These are phyloP conservation scores for Sapajus apella DNA, from an alignment of 2,113 vertebrate genomes.

Conservation along the genomic window DNA sequence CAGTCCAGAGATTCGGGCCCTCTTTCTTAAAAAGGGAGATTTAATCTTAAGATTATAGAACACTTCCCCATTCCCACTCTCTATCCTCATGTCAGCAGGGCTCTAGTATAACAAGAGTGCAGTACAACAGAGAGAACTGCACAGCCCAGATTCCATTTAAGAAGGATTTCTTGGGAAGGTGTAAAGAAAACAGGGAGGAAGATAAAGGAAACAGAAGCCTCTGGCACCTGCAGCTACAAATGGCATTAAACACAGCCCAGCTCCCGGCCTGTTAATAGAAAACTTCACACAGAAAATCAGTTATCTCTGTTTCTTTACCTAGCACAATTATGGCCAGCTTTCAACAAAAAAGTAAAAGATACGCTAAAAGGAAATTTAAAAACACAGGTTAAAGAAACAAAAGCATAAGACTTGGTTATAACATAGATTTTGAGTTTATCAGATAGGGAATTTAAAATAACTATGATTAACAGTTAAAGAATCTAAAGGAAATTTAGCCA, in stretches of 20 bases:
- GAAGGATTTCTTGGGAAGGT: neutral
- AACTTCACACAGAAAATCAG: neutral
- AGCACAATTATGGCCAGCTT: neutral
- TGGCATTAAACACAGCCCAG: neutral
- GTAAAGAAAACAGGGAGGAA: neutral
- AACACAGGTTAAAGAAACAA: neutral
- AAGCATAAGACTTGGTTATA: neutral
- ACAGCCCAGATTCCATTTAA: neutral
- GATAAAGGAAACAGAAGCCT: neutral
- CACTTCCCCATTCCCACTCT: neutral
- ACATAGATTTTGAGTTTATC: neutral
- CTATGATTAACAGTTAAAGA: neutral
- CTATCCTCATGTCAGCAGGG: too few species aligned
- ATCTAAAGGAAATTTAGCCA: neutral
- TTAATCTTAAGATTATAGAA: neutral
- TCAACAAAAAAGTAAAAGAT: neutral
- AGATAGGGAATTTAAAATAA: neutral
- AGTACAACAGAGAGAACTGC: neutral
- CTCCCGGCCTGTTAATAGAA: neutral
- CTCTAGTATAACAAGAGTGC: neutral
- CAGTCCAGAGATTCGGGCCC: neutral
- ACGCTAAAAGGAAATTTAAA: neutral
- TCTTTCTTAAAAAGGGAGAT: neutral
- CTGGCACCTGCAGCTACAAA: neutral
- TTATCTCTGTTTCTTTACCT: neutral